phyloP scores from a whole-genome alignment of 2,888 invertebrate genomes.

The Drosophila bunnanda region DNA sequence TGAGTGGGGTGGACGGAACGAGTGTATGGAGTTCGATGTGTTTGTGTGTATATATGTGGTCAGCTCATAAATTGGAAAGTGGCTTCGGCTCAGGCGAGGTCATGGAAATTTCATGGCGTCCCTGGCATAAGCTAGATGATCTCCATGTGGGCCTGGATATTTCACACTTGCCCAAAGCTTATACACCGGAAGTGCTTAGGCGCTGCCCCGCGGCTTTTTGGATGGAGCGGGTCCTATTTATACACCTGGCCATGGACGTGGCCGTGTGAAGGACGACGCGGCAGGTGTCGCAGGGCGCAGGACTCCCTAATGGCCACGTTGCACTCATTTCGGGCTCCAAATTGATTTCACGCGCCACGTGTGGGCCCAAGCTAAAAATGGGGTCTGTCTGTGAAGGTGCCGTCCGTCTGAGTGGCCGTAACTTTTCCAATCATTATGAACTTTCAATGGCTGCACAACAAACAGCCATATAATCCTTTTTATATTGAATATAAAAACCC shows the following conservation, averaged over 20 bases:
- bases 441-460: slow-evolving; percentile 56
- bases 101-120: slow-evolving; percentile 14
- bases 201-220: slow-evolving; percentile 2
- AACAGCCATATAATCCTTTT: slow-evolving; percentile 72
- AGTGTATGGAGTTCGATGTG: background rate
- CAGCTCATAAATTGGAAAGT: slow-evolving; percentile 30
- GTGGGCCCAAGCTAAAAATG: slow-evolving; percentile 8
- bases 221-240: slow-evolving; percentile 12
- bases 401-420: slow-evolving; percentile 54
- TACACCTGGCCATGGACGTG: slow-evolving; percentile 9
- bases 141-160: slow-evolving; percentile 17
- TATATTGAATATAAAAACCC: slow-evolving; percentile 80
- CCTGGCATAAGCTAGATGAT: slow-evolving; percentile 27
- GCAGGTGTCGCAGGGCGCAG: slow-evolving; percentile 21
- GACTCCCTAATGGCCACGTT: slow-evolving; percentile 28
- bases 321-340: slow-evolving; percentile 54
- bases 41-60: slow-evolving; percentile 1
- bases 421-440: slow-evolving; percentile 79
- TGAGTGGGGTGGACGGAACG: background rate
- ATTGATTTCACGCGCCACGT: slow-evolving; percentile 64
- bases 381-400: background rate
- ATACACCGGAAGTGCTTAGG: slow-evolving; percentile 54
- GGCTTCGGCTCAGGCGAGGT: slow-evolving; percentile 7
- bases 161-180: slow-evolving; percentile 20
- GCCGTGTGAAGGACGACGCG: slow-evolving; percentile 17